Evolutionary conservation across 1,140 invertebrate genomes (phyloP), one percentile per base, ranked within the genome.

Genomic region (Pachypeltis micranthus): DNA sequence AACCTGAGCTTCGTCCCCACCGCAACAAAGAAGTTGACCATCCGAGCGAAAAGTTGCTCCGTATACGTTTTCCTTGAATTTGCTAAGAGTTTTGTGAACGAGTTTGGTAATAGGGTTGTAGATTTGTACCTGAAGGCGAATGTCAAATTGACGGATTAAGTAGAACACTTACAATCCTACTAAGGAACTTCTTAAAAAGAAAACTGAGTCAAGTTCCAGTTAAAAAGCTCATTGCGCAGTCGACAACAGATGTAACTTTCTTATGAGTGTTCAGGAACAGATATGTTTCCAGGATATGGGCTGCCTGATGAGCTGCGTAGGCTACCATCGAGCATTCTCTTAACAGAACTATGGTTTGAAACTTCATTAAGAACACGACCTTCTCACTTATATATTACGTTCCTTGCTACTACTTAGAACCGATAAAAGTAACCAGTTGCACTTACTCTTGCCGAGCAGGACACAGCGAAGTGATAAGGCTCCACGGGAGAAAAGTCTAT

Each of bases 41-140:
- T 97, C 93, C 63, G 80, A 79, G 25, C 93, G 81, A 73, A 93
- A 96, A 21, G 81, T 81, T 1, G 85, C 93, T 23, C 92, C 90
- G 75, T 90, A 93, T 0, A 91, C 92, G 57, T 81, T 81, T 74
- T 93, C 84, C 70, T 85, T 83, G 74, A 96, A 96, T 68, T 86
- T 82, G 64, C 87, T 91, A 4, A 95, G 80, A 73, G 90, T 93
- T 72, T 90, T 90, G 1, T 83, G 81, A 0, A 88, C 85, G 62
- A 90, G 76, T 76, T 92, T 89, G 44, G 88, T 93, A 28, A 90
- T 84, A 7, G 90, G 84, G 77, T 91, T 91, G 72, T 94, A 96
- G n/a, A 96, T 77, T 79, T 95, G 91, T 26, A 83, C 78, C 80
- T 82, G 68, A n/a, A n/a, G n/a, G n/a, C n/a, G n/a, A n/a, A n/a